Evolutionary conservation across 1,140 invertebrate species (phyloP).

Genomic region (Helicorthomorpha holstii): DNA sequence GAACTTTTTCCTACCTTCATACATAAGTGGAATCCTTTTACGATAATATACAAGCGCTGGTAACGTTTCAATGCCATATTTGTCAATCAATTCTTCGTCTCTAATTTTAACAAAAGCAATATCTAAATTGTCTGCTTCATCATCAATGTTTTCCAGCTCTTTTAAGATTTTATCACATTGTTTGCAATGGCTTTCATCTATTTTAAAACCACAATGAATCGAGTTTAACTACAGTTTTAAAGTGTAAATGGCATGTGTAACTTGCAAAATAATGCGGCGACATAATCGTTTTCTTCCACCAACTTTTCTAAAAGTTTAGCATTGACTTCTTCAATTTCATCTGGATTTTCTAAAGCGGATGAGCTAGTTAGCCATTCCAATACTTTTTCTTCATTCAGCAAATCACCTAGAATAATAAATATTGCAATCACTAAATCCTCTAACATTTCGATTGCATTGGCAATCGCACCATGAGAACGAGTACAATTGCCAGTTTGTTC

Average conservation of each 20-base stretch:
- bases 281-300: constrained; percentile 77
- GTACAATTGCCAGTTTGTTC: neutral
- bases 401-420: constrained; percentile 46
- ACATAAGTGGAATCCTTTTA: constrained; percentile 85
- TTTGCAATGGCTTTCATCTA: constrained; percentile 82
- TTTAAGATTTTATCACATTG: constrained; percentile 72
- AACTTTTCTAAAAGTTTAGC: constrained; percentile 77
- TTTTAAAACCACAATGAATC: no score
- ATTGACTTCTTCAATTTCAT: constrained; percentile 89
- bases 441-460: neutral
- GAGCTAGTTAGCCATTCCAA: constrained; percentile 81
- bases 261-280: constrained; percentile 87
- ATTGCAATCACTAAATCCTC: neutral
- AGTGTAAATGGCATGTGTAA: neutral
- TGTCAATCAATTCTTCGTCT: constrained; percentile 74
- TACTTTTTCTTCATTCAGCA: constrained; percentile 80
- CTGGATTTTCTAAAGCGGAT: constrained; percentile 86
- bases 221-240: no score
- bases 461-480: neutral
- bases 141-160: constrained; percentile 85
- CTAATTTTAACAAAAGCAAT: constrained; percentile 90
- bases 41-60: constrained; percentile 84
- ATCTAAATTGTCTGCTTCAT: constrained; percentile 84
- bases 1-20: constrained; percentile 58
- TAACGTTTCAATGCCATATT: constrained; percentile 74